These are phyloP conservation scores for Stichodactyla mertensii DNA, from an alignment of 64 coral and sea anemone genomes.

Conservation along the genomic window DNA sequence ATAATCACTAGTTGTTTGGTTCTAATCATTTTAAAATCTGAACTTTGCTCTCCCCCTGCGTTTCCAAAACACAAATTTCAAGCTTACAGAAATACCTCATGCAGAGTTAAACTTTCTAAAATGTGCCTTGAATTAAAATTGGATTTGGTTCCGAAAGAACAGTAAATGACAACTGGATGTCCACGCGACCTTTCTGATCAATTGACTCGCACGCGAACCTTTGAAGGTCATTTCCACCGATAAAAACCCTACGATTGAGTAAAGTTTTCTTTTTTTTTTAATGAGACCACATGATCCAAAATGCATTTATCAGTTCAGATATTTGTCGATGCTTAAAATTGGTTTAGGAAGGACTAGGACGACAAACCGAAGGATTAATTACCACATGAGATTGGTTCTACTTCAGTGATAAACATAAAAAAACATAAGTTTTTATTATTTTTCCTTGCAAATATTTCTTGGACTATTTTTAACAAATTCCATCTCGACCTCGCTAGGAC, in stretches of 20 bases:
- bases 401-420: too few species aligned
- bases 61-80: neutral
- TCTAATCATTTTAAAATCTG: neutral
- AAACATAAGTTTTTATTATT: too few species aligned
- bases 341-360: neutral
- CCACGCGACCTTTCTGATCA: constrained; percentile 6
- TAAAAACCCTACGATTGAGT: neutral
- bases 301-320: neutral
- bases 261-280: neutral
- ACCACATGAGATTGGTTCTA: too few species aligned
- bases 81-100: neutral
- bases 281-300: neutral
- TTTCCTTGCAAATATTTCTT: too few species aligned
- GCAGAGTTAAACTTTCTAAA: constrained; percentile 12
- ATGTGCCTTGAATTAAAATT: neutral
- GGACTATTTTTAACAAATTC: too few species aligned
- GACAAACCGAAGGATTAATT: too few species aligned
- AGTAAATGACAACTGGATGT: neutral
- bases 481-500: too few species aligned
- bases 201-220: neutral
- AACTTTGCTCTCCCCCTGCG: neutral
- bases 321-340: neutral
- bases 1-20: too few species aligned
- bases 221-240: neutral
- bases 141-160: neutral